Conservation (phyloP, 2,113 vertebrate species). For the Mastomys natalensis region DNA sequence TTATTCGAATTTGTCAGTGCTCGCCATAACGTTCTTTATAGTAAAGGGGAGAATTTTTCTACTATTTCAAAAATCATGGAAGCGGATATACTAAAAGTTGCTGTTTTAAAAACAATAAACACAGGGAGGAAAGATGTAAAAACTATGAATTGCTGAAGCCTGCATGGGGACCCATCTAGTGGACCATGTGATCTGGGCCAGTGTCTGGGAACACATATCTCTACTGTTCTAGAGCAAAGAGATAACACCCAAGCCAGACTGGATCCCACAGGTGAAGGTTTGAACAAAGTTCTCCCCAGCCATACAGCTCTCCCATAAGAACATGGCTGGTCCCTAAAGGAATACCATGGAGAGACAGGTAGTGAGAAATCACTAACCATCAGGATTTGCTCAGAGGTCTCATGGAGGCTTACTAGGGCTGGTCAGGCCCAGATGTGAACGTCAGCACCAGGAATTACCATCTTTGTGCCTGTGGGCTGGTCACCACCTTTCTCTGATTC, state of each 20-base stretch:
- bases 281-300: background rate
- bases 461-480: background rate
- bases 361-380: background rate
- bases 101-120: constrained; percentile 22
- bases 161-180: accelerated
- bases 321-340: background rate
- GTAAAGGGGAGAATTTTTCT: background rate
- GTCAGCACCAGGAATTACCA: background rate
- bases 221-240: background rate
- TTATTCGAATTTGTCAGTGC: background rate
- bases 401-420: background rate
- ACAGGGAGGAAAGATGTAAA: background rate
- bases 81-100: background rate
- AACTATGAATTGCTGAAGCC: background rate
- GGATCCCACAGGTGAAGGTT: background rate
- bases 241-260: background rate
- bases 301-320: background rate
- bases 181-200: background rate
- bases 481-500: background rate
- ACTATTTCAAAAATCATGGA: background rate
- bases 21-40: background rate
- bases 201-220: background rate
- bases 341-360: background rate
- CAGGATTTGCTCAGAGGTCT: background rate
- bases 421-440: background rate